Evolutionary conservation across 2,888 invertebrate species (phyloP), one percentile per base, ranked within the genome.

Genomic region (Helobdella robusta): DNA sequence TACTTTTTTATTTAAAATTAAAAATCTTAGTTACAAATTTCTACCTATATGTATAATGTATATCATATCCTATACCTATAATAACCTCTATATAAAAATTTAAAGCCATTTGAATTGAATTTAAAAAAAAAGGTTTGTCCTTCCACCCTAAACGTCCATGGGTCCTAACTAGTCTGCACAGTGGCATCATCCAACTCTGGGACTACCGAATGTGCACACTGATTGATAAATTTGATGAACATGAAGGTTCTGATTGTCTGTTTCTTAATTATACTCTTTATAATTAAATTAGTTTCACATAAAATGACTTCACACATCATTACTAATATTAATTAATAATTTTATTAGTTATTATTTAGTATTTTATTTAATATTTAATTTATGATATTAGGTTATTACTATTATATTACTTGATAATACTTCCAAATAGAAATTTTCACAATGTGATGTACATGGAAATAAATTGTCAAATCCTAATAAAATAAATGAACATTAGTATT

Each of bases 171-270:
- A 81, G 81, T 84, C 87, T 98, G 73, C 98, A 99, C 84, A 97
- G 90, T 84, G 98, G 98, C 68, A 87, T 92, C 69, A 94, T 98
- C 75, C 97, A 99, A 79, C 83, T 99, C 67, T 98, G 97, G 97
- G 98, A 99, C 80, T 99, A 97, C 82, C 91, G 98, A 72, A 98
- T 98, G 95, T 94, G 95, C 79, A 95, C 97, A 2, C 83, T 98
- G 69, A 82, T 98, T 73, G 98, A 99, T 78, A 98, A 97, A 82
- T 98, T 95, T 81, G 98, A 99, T 81, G 98, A 99, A 78, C 98
- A 98, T 78, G 97, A 99, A 80, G 97, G 78, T 76, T 72, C 68
- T n/a, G n/a, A n/a, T 72, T 70, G 58, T 30, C 18, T 32, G 30
- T 23, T 11, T 28, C 2, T 20, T 56, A 34, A 54, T n/a, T 11